Base-by-base conservation (phyloP, 2,113 vertebrate species). In the Artemisiospiza belli region DNA sequence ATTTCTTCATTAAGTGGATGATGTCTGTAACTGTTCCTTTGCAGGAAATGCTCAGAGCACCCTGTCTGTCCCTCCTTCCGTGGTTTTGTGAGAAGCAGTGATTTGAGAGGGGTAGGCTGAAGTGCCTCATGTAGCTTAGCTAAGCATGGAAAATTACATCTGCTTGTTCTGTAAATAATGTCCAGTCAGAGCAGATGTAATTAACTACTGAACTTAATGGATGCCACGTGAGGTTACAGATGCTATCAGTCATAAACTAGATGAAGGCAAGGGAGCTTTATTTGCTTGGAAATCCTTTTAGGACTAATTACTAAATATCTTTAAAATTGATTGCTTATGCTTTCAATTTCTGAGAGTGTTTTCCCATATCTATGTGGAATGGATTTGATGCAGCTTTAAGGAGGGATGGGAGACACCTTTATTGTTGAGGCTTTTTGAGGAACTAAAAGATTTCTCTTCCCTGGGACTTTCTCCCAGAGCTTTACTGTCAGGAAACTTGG, bases 291-390 rank as follows among this genome's bases (percentile, higher is more conserved):
- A 96, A 94, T 91, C 95, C 94, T 96, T 96, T 97, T 94, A 97
- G 91, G 75, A 67, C 83, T 94, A 96, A 96, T 95, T 96, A 93
- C 93, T 92, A 90, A 92, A 84, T 92, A 94, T 91, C 94, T 94
- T 96, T 89, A 93, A 92, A 96, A 96, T 96, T 89, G 96, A 97
- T 96, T 91, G 89, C 89, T 80, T 95, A 41, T 83, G 87, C 92
- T 96, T 97, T 95, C 96, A 96, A 92, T 94, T 94, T 95, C 87
- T 94, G 91, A 89, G 87, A 95, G 94, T 97, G 92, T 94, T 94
- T 90, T 93, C 31, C 33, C 25, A 6, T 96, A 92, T 49, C 23
- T 81, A 0, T 51, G 21, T 78, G 66, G n/a, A 87, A 61, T 28
- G 49, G 80, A 39, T 58, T 61, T 46, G 39, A n/a, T 62, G 64